Base-by-base conservation (phyloP, 2,888 invertebrate species). In the Lasioglossum marginatum region DNA sequence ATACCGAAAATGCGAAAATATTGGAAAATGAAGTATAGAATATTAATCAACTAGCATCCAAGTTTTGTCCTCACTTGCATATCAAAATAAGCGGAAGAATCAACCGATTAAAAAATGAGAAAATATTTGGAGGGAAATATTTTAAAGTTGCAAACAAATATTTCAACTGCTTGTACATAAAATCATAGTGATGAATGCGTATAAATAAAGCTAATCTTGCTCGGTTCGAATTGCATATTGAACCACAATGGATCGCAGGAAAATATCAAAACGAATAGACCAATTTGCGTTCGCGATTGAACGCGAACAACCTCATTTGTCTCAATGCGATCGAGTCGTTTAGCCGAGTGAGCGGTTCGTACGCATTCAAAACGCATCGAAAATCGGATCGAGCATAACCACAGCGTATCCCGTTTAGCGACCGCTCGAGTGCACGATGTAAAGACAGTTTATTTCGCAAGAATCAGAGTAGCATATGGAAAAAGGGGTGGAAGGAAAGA, bases 371-470 rank as follows among this genome's bases (percentile, higher is more conserved):
- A 57, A 57, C 57, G 57, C 4, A 12, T 57, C 52, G 52, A 52
- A 52, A 52, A 52, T 52, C 23, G 52, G 23, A 10, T 23, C 12
- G 57, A 12, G n/a, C n/a, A n/a, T 57, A 57, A 57, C 4, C 57
- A n/a, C 52, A 52, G 52, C n/a, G 27, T 37, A 45, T 74, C 74
- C 66, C 52, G 45, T 77, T 73, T 74, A 23, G 72, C 76, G 66
- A 84, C 84, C 88, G 88, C 87, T 86, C 86, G 40, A 71, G 63
- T n/a, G 19, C 72, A 70, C 60, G 34, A 34, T 5, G 27, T 23
- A 4, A 12, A 34, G 68, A 37, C n/a, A n/a, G 57, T 57, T 57
- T 12, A 57, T n/a, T 57, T n/a, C n/a, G 4, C n/a, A n/a, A 57
- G 57, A 57, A 57, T 57, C 57, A 12, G 10, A n/a, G 23, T 23